Percentiles rank a stretch among this genome's conserved stretches.
Evolutionary conservation across 2,797 vertebrate species (phyloP).

Genomic region (Tinamus major): DNA sequence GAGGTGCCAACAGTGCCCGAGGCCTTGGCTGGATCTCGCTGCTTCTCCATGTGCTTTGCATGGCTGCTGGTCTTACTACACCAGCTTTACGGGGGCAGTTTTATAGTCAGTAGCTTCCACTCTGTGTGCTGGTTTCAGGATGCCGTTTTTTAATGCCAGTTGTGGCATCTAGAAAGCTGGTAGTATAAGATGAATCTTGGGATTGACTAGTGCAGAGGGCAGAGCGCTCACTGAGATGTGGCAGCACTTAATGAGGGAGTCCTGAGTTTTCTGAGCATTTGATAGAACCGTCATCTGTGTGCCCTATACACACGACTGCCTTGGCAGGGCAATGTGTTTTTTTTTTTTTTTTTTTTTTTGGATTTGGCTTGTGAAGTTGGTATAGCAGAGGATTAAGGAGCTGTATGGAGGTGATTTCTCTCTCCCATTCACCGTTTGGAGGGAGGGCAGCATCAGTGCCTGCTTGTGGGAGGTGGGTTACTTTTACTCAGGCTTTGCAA

Average conservation of each 20-base stretch:
- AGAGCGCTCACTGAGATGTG: not conserved
- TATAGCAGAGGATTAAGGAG: not conserved
- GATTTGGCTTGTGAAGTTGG: not conserved
- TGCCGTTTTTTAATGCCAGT: not conserved
- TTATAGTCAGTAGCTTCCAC: not conserved
- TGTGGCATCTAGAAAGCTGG: not conserved
- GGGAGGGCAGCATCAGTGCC: fast-evolving
- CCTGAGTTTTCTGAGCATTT: not conserved
- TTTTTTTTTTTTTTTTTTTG: not conserved
- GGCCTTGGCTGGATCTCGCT: not conserved
- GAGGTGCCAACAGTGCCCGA: not conserved
- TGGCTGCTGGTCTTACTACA: not conserved
- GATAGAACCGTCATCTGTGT: not conserved
- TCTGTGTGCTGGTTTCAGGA: not conserved
- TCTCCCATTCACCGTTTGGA: not conserved
- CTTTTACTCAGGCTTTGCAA: not conserved
- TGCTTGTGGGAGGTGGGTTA: fast-evolving
- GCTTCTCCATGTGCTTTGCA: not conserved
- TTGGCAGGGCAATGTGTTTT: not conserved
- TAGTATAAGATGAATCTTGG: not conserved
- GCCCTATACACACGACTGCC: not conserved
- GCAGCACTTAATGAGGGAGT: not conserved
- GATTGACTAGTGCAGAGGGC: not conserved
- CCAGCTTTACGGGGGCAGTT: not conserved
- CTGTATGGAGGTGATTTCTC: not conserved